Conservation (phyloP, 2,888 invertebrate genomes). For the Linnaemya vulpina region DNA sequence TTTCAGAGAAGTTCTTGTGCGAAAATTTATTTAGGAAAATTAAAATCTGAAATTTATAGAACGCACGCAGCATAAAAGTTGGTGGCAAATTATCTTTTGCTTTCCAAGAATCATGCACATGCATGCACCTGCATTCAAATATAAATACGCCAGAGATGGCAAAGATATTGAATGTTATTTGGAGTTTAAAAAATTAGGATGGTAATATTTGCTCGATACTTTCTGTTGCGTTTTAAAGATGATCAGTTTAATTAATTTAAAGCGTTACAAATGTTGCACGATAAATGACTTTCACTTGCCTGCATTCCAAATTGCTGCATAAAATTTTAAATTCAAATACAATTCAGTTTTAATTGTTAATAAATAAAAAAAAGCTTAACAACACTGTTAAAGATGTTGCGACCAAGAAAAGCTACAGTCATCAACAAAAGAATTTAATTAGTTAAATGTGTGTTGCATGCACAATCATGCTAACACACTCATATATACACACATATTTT, state of each 20-base stretch:
- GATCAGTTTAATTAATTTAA: too few relatives aligned
- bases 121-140: not conserved
- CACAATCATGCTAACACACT: not conserved
- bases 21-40: constrained; percentile 17
- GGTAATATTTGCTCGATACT: too few relatives aligned
- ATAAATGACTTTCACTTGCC: too few relatives aligned
- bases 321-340: too few relatives aligned
- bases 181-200: too few relatives aligned
- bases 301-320: too few relatives aligned
- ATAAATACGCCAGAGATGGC: not conserved
- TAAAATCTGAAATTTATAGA: constrained; percentile 14
- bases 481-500: not conserved
- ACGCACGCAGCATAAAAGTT: constrained; percentile 5
- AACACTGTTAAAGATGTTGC: too few relatives aligned
- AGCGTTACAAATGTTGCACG: too few relatives aligned
- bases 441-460: not conserved
- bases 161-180: too few relatives aligned
- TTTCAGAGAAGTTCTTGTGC: constrained; percentile 12
- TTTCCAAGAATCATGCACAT: not conserved
- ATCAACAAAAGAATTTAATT: not conserved
- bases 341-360: too few relatives aligned
- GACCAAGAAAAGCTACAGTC: not conserved
- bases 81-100: constrained; percentile 9
- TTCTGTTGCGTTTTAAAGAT: too few relatives aligned
- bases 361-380: too few relatives aligned